Percentiles rank a stretch among this genome's conserved stretches.
phyloP scores from a whole-genome alignment of 2,113 vertebrate species.

The Rafetus swinhoei region DNA sequence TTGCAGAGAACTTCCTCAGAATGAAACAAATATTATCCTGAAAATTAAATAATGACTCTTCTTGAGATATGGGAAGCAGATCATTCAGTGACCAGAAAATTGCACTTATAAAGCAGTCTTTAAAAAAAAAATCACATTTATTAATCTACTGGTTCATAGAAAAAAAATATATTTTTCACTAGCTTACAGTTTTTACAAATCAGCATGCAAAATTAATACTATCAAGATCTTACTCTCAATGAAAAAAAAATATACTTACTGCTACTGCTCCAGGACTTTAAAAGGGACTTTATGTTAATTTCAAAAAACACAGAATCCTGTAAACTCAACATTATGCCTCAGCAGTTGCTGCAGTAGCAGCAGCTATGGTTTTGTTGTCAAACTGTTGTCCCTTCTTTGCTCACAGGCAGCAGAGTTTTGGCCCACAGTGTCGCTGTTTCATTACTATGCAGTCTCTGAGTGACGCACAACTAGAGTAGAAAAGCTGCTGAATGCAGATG shows the following conservation, averaged over 20 bases:
- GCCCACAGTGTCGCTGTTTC: constrained; percentile 71
- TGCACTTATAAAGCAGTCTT: background rate
- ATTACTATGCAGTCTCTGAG: constrained; percentile 75
- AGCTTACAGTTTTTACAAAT: background rate
- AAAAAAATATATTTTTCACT: background rate
- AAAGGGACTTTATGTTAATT: constrained; percentile 97
- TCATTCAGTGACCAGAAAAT: background rate
- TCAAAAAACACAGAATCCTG: constrained; percentile 98
- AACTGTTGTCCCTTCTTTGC: constrained; percentile 57
- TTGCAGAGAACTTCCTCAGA: constrained; percentile 50
- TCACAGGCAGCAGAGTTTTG: constrained; percentile 66
- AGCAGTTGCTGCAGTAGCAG: constrained; percentile 44
- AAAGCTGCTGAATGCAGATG: constrained; percentile 78
- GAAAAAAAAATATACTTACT: constrained; percentile 83
- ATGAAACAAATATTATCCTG: background rate
- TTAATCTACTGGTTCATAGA: background rate
- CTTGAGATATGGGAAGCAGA: background rate
- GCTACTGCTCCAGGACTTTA: constrained; percentile 96
- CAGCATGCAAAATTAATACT: constrained; percentile 27
- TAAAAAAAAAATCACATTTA: background rate
- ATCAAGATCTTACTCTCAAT: background rate
- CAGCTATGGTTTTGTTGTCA: constrained; percentile 24
- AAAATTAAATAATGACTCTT: background rate
- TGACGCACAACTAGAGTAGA: constrained; percentile 77
- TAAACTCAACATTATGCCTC: constrained; percentile 91